A percentile compares a stretch with the other conserved stretches of the same genome.
Conservation (phyloP, 2,797 vertebrate genomes). For the Antennarius maculatus region DNA sequence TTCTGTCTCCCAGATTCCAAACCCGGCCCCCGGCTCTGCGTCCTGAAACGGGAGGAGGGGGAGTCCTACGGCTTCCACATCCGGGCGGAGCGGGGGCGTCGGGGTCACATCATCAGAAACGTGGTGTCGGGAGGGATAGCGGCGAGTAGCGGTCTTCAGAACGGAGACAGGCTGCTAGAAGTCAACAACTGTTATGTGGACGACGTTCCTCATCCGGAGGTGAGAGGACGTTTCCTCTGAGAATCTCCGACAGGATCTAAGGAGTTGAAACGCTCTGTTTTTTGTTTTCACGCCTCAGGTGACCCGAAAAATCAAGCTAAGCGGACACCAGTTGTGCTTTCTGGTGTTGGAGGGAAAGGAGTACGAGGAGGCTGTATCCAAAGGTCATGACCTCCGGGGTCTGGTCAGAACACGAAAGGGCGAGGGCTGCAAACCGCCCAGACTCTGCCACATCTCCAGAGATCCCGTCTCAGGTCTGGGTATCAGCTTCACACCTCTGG, state of each 20-base stretch:
- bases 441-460: constrained; percentile 86
- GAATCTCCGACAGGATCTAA: neutral
- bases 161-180: constrained; percentile 89
- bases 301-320: constrained; percentile 85
- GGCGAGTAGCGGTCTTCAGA: constrained; percentile 82
- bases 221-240: constrained; percentile 13
- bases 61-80: constrained; percentile 76
- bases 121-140: constrained; percentile 84
- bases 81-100: constrained; percentile 55
- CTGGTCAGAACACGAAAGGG: constrained; percentile 53
- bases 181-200: constrained; percentile 87
- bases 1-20: constrained; percentile 45
- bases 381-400: constrained; percentile 64
- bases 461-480: constrained; percentile 84
- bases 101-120: constrained; percentile 81
- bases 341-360: constrained; percentile 78
- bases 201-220: constrained; percentile 75
- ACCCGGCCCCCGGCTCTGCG: constrained; percentile 79
- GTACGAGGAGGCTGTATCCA: constrained; percentile 74
- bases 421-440: constrained; percentile 76
- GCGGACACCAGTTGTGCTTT: constrained; percentile 85
- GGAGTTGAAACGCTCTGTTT: neutral
- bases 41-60: constrained; percentile 80
- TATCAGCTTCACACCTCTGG: constrained; percentile 81
- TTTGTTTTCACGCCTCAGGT: constrained; percentile 78